phyloP scores from a whole-genome alignment of 1,140 invertebrate genomes.

The Diorhabda sublineata region DNA sequence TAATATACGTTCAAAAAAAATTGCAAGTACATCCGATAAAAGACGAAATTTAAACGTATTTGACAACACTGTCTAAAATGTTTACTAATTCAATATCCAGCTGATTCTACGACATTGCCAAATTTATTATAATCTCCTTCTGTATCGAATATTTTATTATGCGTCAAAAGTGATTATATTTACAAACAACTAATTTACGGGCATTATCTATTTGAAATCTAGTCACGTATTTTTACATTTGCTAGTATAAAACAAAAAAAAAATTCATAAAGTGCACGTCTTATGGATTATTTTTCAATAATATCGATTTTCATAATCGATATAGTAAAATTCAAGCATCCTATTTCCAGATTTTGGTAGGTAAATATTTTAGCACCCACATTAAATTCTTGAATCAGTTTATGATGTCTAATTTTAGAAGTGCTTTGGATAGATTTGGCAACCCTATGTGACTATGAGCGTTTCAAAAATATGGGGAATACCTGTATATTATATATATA shows the following conservation, averaged over 20 bases:
- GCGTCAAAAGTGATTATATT: no score
- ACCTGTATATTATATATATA: no score
- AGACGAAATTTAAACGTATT: not conserved
- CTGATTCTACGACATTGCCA: not conserved
- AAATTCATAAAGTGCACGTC: not conserved
- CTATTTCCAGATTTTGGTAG: not conserved
- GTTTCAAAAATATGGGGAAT: not conserved
- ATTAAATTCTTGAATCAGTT: constrained; percentile 1
- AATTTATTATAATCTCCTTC: not conserved
- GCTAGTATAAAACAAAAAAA: not conserved
- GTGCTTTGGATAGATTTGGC: not conserved
- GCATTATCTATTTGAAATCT: not conserved
- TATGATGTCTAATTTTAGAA: not conserved
- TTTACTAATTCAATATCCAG: not conserved
- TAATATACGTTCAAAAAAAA: no score
- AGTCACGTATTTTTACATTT: not conserved
- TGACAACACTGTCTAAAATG: not conserved
- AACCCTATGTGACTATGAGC: not conserved
- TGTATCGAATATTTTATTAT: no score
- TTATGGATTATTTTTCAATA: not conserved
- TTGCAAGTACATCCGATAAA: no score
- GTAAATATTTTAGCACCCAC: constrained; percentile 16
- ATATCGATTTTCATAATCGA: not conserved
- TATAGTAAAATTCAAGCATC: not conserved
- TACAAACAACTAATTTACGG: not conserved